Evolutionary conservation across 2,797 vertebrate genomes (phyloP).

Genomic region (Syncerus caffer): DNA sequence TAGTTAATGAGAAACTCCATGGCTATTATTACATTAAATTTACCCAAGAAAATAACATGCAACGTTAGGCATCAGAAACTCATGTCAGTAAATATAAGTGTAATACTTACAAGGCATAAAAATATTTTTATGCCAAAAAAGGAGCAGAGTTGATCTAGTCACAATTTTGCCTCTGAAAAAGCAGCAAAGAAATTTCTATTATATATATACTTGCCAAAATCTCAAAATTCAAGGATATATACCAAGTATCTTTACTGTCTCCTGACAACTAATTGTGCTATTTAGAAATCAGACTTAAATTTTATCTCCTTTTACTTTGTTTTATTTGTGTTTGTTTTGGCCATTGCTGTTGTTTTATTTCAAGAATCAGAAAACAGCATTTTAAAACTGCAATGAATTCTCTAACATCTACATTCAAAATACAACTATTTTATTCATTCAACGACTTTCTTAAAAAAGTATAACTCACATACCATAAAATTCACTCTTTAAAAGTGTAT

Average conservation of each 20-base stretch:
- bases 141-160: background rate
- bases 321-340: background rate
- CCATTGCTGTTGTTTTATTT: background rate
- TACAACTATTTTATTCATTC: slow-evolving; percentile 16
- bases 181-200: background rate
- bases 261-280: background rate
- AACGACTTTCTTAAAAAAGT: background rate
- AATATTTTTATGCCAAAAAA: background rate
- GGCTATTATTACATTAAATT: background rate
- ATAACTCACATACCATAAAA: background rate
- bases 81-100: background rate
- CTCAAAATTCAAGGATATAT: background rate
- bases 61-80: background rate
- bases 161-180: slow-evolving; percentile 43
- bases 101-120: slow-evolving; percentile 7
- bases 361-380: background rate
- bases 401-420: background rate
- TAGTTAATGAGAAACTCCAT: background rate
- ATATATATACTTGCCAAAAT: background rate
- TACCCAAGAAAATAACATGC: background rate
- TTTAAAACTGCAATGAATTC: slow-evolving; percentile 5
- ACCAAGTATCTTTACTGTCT: background rate
- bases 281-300: background rate
- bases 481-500: background rate
- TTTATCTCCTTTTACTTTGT: background rate